A percentile compares a stretch with the other conserved stretches of the same genome.
Conservation (phyloP, 2,888 invertebrate genomes). For the Timema cristinae region DNA sequence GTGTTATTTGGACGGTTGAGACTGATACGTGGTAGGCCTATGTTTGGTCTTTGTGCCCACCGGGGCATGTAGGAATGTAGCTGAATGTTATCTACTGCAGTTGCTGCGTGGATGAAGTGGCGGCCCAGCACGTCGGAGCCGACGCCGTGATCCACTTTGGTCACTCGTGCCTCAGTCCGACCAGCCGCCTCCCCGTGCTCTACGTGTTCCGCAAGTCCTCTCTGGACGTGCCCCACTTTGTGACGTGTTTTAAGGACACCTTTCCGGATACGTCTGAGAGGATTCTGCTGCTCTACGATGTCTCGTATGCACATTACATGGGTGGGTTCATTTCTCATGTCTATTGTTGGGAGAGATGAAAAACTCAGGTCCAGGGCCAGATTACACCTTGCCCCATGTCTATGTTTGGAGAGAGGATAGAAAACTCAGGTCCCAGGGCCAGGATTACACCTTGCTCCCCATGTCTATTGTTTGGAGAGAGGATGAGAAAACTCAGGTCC, state of each 20-base stretch:
- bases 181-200: constrained; percentile 68
- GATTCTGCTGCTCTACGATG: constrained; percentile 45
- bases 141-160: constrained; percentile 91
- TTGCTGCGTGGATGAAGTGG: constrained; percentile 86
- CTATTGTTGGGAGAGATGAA: no score
- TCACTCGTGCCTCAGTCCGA: constrained; percentile 76
- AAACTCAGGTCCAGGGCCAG: no score
- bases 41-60: no score
- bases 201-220: constrained; percentile 63
- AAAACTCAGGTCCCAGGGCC: no score
- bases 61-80: no score
- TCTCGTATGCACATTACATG: constrained; percentile 30
- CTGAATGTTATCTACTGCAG: constrained; percentile 46
- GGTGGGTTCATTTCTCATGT: constrained; percentile 18
- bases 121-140: constrained; percentile 81
- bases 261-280: constrained; percentile 21
- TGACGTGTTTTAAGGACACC: constrained; percentile 14
- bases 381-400: no score
- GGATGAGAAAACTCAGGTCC: no score
- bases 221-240: constrained; percentile 49
- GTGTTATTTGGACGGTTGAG: no score
- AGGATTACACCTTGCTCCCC: no score
- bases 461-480: no score
- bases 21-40: no score
- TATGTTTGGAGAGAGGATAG: no score